Evolutionary conservation across 1,140 invertebrate genomes (phyloP).

Genomic region (Drosophila micromelanica): DNA sequence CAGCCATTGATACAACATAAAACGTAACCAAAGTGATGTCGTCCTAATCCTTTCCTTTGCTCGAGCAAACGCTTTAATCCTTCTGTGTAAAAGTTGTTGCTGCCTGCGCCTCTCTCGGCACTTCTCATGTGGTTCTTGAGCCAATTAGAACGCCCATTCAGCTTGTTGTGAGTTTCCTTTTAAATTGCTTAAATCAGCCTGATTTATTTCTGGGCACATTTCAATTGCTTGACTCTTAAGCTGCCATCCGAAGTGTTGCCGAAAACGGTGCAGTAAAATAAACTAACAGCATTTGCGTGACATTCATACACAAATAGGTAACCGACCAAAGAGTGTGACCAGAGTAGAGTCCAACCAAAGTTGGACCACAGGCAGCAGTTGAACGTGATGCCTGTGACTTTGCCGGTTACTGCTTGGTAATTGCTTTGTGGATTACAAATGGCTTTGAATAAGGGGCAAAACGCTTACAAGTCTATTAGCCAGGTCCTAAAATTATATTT

Average conservation of each 20-base stretch:
- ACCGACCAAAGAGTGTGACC: background rate
- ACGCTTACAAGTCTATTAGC: slow-evolving; percentile 12
- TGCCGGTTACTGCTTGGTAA: slow-evolving; percentile 4
- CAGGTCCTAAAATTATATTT: background rate
- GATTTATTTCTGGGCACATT: slow-evolving; percentile 38
- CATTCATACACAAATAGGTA: slow-evolving; percentile 57
- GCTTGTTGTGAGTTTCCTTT: slow-evolving; percentile 36
- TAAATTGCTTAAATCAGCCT: slow-evolving; percentile 66
- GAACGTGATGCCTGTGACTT: background rate
- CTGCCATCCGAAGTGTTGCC: slow-evolving; percentile 24
- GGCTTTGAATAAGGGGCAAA: background rate
- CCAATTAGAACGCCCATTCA: slow-evolving; percentile 44
- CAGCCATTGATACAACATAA: slow-evolving; percentile 7
- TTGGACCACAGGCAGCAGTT: background rate
- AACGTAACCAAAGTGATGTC: slow-evolving; percentile 2
- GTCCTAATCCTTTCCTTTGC: slow-evolving; percentile 25
- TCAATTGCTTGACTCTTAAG: slow-evolving; percentile 6
- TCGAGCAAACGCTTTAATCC: slow-evolving; percentile 19
- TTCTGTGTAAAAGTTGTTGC: background rate
- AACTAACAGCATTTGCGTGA: slow-evolving; percentile 77
- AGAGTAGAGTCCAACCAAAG: background rate
- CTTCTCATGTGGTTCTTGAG: background rate
- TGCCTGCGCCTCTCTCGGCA: background rate
- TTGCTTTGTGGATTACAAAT: slow-evolving; percentile 8
- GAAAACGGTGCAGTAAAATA: slow-evolving; percentile 65